Conservation (phyloP, 2,888 invertebrate species). For the Tiliacea aurago region DNA sequence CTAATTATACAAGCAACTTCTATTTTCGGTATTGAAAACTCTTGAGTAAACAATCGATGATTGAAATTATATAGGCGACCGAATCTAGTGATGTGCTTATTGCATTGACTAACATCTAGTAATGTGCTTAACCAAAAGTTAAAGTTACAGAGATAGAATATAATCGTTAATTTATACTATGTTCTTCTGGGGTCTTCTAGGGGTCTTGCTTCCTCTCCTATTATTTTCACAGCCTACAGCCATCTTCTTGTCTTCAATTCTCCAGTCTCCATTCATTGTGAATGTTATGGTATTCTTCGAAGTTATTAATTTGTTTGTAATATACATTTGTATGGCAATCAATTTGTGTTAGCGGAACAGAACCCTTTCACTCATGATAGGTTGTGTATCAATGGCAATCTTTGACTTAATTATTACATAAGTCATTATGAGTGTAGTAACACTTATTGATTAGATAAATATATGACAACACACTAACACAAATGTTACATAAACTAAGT, state of each 20-base stretch:
- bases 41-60: background rate
- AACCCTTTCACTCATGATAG: background rate
- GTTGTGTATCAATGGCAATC: background rate
- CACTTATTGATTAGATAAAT: constrained; percentile 4
- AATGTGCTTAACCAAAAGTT: background rate
- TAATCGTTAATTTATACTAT: background rate
- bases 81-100: background rate
- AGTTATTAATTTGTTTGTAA: background rate
- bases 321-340: background rate
- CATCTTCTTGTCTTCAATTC: background rate
- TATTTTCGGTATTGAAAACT: too few species aligned
- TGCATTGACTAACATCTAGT: background rate
- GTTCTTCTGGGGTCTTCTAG: background rate
- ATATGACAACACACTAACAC: constrained; percentile 31
- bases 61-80: background rate
- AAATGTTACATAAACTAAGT: constrained; percentile 31
- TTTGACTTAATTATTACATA: constrained; percentile 1
- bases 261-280: background rate
- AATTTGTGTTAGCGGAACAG: constrained; percentile 10
- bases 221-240: background rate
- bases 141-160: too few species aligned
- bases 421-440: constrained; percentile 1
- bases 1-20: too few species aligned
- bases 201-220: background rate
- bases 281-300: background rate